Base-by-base conservation (phyloP, 2,797 vertebrate genomes). In the Hydrolagus colliei region DNA sequence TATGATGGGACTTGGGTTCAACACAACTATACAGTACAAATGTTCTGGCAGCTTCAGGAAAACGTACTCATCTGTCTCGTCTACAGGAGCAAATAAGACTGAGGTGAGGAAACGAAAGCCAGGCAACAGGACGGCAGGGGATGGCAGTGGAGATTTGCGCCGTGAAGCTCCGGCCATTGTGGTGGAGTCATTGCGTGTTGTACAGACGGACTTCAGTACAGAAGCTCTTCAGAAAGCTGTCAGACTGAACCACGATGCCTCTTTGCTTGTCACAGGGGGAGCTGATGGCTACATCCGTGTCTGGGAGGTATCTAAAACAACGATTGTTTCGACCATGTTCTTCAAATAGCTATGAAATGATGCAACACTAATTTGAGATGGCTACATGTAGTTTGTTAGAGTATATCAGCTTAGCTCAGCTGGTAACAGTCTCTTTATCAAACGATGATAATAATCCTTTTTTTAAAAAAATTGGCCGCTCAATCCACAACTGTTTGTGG, bases 161-260 rank as follows among this genome's bases (percentile, higher is more conserved):
- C 89, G 92, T 0, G 94, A 94, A 35, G 92, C 92, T 0, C 14
- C 90, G 0, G 91, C 90, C 86, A 91, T 98, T 86, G 87, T 78
- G 0, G 95, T 98, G 87, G 93, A 94, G 72, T 89, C 88, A 65
- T 77, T 97, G 88, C 93, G 93, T 85, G 91, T 93, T 0, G 94
- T 98, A 22, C 94, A 95, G 90, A 97, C 96, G 0, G 97, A 99
- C 88, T 90, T 94, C 88, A 96, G 96, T 90, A 89, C 93, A 0
- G 97, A 99, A 0, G 95, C 95, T 0, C 92, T 98, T 76, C 97
- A 98, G 92, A 99, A 98, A 88, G 95, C 95, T 0, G 96, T 99
- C 0, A 86, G 96, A 86, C 97, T 97, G 91, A 98, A 93, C 62
- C 86, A 91, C 0, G 96, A 98, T 76, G 89, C 92, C 5, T 94